Base-by-base conservation (phyloP, 1,140 invertebrate genomes). In the Drosophila chauvacae region DNA sequence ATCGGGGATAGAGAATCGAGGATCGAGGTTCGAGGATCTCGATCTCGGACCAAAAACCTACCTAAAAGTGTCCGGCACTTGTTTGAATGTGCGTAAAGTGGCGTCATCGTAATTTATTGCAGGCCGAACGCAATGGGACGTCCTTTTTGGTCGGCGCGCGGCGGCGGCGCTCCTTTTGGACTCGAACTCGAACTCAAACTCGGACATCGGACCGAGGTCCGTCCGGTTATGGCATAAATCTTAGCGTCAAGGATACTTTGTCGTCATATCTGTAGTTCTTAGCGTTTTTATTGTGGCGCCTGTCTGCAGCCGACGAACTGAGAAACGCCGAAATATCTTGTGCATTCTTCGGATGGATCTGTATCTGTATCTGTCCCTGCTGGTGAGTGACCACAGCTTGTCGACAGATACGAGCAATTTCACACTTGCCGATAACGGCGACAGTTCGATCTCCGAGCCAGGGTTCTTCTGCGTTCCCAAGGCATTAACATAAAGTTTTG, bases 341-440 rank as follows among this genome's bases (percentile, higher is more conserved):
- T 62, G 56, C 69, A 72, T 64, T 77, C 44, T 23, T 65, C 45
- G 26, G 20, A 42, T 39, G 44, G 60, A 69, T 87, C 76, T 70
- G 64, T 62, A 72, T 80, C 64, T 72, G 50, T 77, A 56, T 57
- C 76, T 23, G 68, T 44, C 56, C 44, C 68, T 56, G 53, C 53
- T 26, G 53, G 53, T 56, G 53, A 73, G 83, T 90, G 83, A 84
- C 82, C 90, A 79, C 90, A 91, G 82, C 85, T 71, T 91, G 90
- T 91, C 90, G 79, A 91, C 90, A 91, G 81, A 91, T 91, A 91
- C 90, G 86, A 91, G 90, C 86, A 80, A 90, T 91, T 91, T 91
- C 90, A 91, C 90, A 91, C 90, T 91, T 91, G 78, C 28, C 51
- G 57, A 83, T 73, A 80, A 71, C 59, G 78, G 33, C 51, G 44